These are phyloP conservation scores for Acronicta aceris DNA, from an alignment of 2,888 invertebrate genomes.

Conservation along the genomic window DNA sequence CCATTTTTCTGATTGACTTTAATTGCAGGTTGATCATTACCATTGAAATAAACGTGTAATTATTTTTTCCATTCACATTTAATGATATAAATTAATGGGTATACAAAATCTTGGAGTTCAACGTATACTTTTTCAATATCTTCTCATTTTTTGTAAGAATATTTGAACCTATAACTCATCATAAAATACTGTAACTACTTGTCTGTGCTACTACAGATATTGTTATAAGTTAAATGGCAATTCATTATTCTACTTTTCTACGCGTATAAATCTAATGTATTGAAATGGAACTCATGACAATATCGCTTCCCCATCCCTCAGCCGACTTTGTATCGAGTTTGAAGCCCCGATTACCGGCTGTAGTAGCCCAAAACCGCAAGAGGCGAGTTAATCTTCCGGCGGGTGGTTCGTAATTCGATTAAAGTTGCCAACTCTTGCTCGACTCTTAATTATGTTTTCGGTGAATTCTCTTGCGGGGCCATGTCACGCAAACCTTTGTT, in stretches of 20 bases:
- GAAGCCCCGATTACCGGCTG: constrained; percentile 16
- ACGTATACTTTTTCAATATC: too few species aligned
- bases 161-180: too few species aligned
- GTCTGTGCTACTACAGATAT: too few species aligned
- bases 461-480: constrained; percentile 52
- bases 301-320: constrained; percentile 19
- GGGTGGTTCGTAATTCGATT: constrained; percentile 75
- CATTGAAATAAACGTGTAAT: too few species aligned
- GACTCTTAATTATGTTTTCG: constrained; percentile 71
- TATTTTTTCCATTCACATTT: too few species aligned
- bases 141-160: too few species aligned
- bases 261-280: background rate
- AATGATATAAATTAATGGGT: too few species aligned
- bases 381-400: constrained; percentile 65
- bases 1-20: too few species aligned
- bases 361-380: constrained; percentile 60
- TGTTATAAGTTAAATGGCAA: too few species aligned
- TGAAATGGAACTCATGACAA: constrained; percentile 18
- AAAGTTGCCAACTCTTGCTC: constrained; percentile 72
- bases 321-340: constrained; percentile 38
- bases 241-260: background rate
- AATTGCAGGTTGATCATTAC: too few species aligned
- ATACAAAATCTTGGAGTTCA: too few species aligned
- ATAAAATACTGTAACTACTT: too few species aligned
- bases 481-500: constrained; percentile 60